These are phyloP conservation scores for Mola mola DNA, from an alignment of 2,113 vertebrate species.

Conservation along the genomic window DNA sequence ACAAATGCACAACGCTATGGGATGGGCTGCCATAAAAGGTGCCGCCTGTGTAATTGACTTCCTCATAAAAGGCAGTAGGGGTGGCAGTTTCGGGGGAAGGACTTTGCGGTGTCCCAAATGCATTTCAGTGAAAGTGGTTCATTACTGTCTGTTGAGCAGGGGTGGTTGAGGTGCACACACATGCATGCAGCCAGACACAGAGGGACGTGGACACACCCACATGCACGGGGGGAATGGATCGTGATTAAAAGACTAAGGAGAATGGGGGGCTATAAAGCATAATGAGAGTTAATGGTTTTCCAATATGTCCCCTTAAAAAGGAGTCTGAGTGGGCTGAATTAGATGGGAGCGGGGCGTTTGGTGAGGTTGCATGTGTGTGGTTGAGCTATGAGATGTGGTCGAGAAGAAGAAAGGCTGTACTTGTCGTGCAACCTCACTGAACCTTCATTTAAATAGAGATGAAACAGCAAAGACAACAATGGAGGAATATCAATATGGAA, in stretches of 20 bases:
- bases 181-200: constrained; percentile 3
- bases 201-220: constrained; percentile 1
- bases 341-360: constrained; percentile 24
- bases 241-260: constrained; percentile 70
- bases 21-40: constrained; percentile 61
- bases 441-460: not conserved
- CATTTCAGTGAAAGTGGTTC: constrained; percentile 65
- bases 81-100: not conserved
- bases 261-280: constrained; percentile 71
- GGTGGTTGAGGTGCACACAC: constrained; percentile 4
- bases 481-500: not conserved
- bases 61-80: constrained; percentile 38
- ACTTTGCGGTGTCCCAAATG: constrained; percentile 38
- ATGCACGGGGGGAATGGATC: constrained; percentile 28
- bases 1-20: constrained; percentile 34
- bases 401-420: constrained; percentile 3
- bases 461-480: not conserved
- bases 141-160: constrained; percentile 50
- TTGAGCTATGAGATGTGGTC: too few relatives aligned
- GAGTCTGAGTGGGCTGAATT: constrained; percentile 66
- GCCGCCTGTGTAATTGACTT: constrained; percentile 59
- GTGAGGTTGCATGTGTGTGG: too few relatives aligned
- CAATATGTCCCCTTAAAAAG: constrained; percentile 75
- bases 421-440: not conserved
- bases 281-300: constrained; percentile 80